Conservation (phyloP, 2,113 vertebrate species). For the human region GRCh38 chr2:139810001-139810500, state of each 20-base stretch:
- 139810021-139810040: not conserved
- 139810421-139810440: not conserved
- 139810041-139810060: not conserved
- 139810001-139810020: not conserved
- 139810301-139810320: not conserved
- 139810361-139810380: not conserved
- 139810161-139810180: not conserved
- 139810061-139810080: fast-evolving
- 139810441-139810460: not conserved
- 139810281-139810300: not conserved
- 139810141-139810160: not conserved
- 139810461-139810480: not conserved
- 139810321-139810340: not conserved
- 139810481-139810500: not conserved
- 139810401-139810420: not conserved
- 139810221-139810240: not conserved
- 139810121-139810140: not conserved
- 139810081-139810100: not conserved
- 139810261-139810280: not conserved
- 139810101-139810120: not conserved
- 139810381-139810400: not conserved
- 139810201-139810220: not conserved
- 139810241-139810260: not conserved
- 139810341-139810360: not conserved
- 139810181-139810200: not conserved